phyloP scores from a whole-genome alignment of 1,140 invertebrate species.

The Muscidifurax raptorellus region DNA sequence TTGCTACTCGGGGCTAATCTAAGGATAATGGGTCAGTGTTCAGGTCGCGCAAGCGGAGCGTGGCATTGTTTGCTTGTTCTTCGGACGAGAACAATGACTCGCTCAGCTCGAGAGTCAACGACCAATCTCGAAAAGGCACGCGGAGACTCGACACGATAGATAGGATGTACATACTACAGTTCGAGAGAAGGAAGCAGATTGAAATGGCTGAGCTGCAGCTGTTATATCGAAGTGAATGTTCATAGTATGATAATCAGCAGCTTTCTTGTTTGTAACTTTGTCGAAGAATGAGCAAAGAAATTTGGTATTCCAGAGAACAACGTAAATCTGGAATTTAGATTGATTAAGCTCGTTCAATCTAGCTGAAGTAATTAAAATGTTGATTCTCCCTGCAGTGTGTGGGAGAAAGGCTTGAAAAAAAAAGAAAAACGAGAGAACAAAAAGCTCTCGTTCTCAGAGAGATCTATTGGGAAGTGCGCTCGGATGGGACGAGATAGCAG shows the following conservation, averaged over 20 bases:
- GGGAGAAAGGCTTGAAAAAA: background rate
- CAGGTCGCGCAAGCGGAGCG: constrained; percentile 3
- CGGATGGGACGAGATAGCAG: constrained; percentile 42
- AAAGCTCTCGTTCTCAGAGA: background rate
- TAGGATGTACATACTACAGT: constrained; percentile 18
- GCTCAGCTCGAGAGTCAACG: constrained; percentile 61
- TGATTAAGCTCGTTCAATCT: background rate
- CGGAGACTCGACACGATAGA: constrained; percentile 53
- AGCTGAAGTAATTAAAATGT: constrained; percentile 19
- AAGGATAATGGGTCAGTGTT: constrained; percentile 62
- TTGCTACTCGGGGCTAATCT: constrained; percentile 58
- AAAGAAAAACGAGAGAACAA: background rate
- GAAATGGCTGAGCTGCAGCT: background rate
- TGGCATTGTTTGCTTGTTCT: constrained; percentile 65
- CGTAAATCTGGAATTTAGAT: background rate
- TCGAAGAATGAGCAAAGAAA: too few relatives aligned
- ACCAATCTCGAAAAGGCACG: constrained; percentile 62
- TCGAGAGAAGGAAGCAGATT: background rate
- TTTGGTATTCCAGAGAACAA: background rate
- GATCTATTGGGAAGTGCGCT: constrained; percentile 38
- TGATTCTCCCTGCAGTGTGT: background rate
- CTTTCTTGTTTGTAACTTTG: too few relatives aligned
- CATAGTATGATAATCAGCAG: too few relatives aligned
- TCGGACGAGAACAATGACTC: constrained; percentile 63
- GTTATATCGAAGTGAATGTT: background rate